Conservation (phyloP, 2,113 vertebrate genomes). For the Hippocampus comes region DNA sequence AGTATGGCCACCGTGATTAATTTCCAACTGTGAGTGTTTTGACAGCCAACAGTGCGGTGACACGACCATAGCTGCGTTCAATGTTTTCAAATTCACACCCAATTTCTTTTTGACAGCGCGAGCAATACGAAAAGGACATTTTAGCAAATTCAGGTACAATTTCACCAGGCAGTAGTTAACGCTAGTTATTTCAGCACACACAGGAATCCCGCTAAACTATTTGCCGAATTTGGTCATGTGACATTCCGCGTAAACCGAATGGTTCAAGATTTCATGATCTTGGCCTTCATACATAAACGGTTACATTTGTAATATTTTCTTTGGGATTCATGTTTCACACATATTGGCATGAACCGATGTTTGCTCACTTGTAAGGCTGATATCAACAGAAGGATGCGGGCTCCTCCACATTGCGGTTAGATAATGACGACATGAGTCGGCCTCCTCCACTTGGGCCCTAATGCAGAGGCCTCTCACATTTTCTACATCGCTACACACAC, state of each 20-base stretch:
- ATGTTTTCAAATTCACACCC: no score
- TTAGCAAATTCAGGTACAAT: no score
- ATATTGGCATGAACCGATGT: background rate
- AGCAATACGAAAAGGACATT: no score
- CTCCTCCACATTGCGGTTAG: conserved; percentile 48
- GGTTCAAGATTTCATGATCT: background rate
- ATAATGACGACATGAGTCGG: conserved; percentile 33
- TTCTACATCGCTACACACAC: conserved; percentile 17
- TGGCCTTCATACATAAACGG: background rate
- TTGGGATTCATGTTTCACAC: background rate
- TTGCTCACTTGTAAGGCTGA: background rate
- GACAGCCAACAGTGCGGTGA: no score
- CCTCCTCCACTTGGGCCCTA: conserved; percentile 24
- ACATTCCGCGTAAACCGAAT: background rate
- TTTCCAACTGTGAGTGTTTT: no score
- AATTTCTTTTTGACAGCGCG: no score
- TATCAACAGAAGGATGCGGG: conserved; percentile 38
- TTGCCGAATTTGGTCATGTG: no score
- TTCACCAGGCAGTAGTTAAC: no score
- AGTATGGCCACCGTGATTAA: background rate
- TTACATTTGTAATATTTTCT: background rate
- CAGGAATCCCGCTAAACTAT: no score
- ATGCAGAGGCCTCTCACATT: conserved; percentile 47
- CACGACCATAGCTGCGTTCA: no score
- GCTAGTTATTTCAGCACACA: no score